Evolutionary conservation across 2,113 vertebrate species (phyloP).

Genomic region (Nerophis ophidion): DNA sequence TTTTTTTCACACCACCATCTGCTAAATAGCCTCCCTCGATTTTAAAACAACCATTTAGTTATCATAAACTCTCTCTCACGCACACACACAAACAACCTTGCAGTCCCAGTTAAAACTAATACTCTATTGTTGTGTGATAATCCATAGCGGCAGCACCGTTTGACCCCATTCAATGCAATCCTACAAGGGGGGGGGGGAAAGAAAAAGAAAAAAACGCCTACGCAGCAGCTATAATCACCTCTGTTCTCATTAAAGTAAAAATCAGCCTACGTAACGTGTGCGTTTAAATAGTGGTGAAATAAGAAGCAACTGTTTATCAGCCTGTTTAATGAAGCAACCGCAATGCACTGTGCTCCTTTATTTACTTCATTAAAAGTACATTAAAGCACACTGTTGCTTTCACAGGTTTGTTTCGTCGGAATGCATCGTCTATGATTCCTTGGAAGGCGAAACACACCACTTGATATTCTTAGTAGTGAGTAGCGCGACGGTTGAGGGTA

Average conservation of each 20-base stretch:
- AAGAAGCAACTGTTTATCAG: conserved; percentile 21
- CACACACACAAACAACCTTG: conserved; percentile 26
- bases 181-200: conserved; percentile 30
- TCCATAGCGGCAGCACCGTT: conserved; percentile 47
- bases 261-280: conserved; percentile 30
- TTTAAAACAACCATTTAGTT: conserved; percentile 46
- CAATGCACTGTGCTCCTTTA: not conserved
- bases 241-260: conserved; percentile 48
- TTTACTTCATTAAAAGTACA: conserved; percentile 12
- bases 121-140: conserved; percentile 42
- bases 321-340: conserved; percentile 22
- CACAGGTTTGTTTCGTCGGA: not conserved
- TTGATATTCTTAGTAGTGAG: too few relatives aligned
- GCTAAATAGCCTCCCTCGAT: conserved; percentile 39
- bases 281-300: conserved; percentile 20
- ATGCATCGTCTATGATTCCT: not conserved
- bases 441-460: too few relatives aligned
- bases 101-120: conserved; percentile 39
- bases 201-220: conserved; percentile 41
- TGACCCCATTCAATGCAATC: conserved; percentile 59
- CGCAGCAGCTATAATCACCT: conserved; percentile 39
- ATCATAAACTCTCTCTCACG: conserved; percentile 28
- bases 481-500: too few relatives aligned
- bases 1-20: conserved; percentile 36
- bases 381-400: not conserved